A percentile compares a stretch with the other conserved stretches of the same genome.
Evolutionary conservation across 1,140 invertebrate genomes (phyloP).

Genomic region (Heliconius nattereri): DNA sequence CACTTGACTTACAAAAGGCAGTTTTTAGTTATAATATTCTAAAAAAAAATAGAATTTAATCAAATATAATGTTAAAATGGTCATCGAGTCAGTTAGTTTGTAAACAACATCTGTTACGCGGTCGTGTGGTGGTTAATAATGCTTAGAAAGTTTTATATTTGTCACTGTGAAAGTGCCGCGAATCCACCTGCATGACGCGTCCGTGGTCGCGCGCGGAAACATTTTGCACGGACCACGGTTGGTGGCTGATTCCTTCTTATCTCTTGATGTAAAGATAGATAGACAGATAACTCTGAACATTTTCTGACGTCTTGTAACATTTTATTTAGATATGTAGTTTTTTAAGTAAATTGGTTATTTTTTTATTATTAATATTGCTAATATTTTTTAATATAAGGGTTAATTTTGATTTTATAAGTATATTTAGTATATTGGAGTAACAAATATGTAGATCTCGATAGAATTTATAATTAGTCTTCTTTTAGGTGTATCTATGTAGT

Average conservation of each 20-base stretch:
- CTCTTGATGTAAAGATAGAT: not conserved
- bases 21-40: not conserved
- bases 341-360: too few species aligned
- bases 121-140: conserved; percentile 53
- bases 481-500: too few species aligned
- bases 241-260: not conserved
- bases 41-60: not conserved
- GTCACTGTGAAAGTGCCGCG: conserved; percentile 55
- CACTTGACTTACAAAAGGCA: not conserved
- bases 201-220: not conserved
- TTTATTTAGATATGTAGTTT: too few species aligned
- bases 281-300: too few species aligned
- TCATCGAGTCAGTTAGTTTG: conserved; percentile 16
- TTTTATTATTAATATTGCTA: too few species aligned
- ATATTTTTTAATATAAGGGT: too few species aligned
- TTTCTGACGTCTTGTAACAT: too few species aligned
- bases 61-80: not conserved
- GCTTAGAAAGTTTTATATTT: conserved; percentile 61
- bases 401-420: too few species aligned
- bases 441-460: too few species aligned
- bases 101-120: conserved; percentile 41
- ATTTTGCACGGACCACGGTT: not conserved
- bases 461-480: too few species aligned
- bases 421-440: too few species aligned
- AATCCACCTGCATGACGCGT: conserved; percentile 16